phyloP scores from a whole-genome alignment of 2,113 vertebrate species.

The Bos indicus region DNA sequence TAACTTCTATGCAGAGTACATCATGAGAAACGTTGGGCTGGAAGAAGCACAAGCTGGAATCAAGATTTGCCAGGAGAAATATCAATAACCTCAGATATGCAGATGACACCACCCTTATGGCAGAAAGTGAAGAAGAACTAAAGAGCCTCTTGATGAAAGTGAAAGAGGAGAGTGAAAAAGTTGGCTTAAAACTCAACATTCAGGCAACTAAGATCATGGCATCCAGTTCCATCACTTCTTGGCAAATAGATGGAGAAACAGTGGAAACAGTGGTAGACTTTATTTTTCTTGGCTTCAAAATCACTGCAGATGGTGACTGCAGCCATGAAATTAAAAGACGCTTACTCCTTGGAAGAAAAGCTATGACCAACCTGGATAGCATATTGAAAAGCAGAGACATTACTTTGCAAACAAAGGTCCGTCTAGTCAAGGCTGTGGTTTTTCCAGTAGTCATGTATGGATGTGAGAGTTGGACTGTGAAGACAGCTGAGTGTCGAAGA shows the following conservation, averaged over 20 bases:
- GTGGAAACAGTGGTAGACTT: not conserved
- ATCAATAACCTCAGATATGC: not conserved
- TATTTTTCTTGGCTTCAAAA: accelerated
- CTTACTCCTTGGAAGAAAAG: not conserved
- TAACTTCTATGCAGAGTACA: not conserved
- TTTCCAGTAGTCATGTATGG: not conserved
- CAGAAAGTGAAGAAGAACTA: not conserved
- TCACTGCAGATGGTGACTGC: not conserved
- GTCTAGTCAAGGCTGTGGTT: not conserved
- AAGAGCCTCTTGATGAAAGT: not conserved
- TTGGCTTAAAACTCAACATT: not conserved
- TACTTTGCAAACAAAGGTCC: not conserved
- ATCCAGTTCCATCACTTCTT: not conserved
- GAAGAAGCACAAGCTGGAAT: not conserved
- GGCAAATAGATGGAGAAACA: not conserved
- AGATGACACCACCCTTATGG: not conserved
- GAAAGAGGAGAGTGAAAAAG: not conserved
- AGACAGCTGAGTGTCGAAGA: accelerated
- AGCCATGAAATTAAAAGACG: not conserved
- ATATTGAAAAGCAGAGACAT: not conserved
- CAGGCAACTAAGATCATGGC: not conserved
- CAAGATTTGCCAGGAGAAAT: accelerated
- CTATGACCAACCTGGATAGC: not conserved
- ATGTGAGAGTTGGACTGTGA: not conserved
- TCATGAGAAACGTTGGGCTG: not conserved